Evolutionary conservation across 2,888 invertebrate genomes (phyloP).

Genomic region (Ochlodes sylvanus): DNA sequence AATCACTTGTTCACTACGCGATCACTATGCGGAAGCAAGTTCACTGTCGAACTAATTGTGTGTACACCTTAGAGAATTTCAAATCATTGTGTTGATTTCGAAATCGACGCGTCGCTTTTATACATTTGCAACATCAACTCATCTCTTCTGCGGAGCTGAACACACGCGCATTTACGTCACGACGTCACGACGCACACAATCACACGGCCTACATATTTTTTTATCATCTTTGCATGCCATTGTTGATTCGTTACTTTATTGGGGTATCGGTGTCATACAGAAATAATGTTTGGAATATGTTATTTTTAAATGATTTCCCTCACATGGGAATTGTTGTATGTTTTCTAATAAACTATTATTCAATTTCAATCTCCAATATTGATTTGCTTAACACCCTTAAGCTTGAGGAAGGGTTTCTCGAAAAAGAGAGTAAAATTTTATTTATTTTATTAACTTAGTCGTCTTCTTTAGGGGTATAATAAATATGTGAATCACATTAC

Average conservation of each 20-base stretch:
- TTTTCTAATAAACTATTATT: background rate
- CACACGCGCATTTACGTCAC: slow-evolving; percentile 49
- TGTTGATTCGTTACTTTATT: slow-evolving; percentile 68
- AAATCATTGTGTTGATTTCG: slow-evolving; percentile 83
- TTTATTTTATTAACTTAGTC: background rate
- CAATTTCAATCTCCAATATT: background rate
- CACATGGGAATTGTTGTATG: slow-evolving; percentile 11
- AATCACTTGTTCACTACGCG: slow-evolving; percentile 65
- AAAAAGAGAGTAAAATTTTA: background rate
- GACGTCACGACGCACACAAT: slow-evolving; percentile 60
- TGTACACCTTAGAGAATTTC: slow-evolving; percentile 77
- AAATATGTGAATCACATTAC: slow-evolving; percentile 25
- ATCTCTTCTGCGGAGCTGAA: slow-evolving; percentile 64
- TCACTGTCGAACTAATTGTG: slow-evolving; percentile 69
- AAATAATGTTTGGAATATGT: slow-evolving; percentile 50
- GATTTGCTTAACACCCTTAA: background rate
- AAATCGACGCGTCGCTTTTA: slow-evolving; percentile 81
- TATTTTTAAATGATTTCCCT: slow-evolving; percentile 16
- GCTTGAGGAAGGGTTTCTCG: background rate
- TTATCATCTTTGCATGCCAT: slow-evolving; percentile 67
- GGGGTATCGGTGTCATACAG: slow-evolving; percentile 68
- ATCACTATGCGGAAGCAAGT: slow-evolving; percentile 73
- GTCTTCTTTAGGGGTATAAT: background rate
- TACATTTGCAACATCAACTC: slow-evolving; percentile 81
- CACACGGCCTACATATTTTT: slow-evolving; percentile 65